Evolutionary conservation across 1,140 invertebrate genomes (phyloP).

Genomic region (Bombus picipes): DNA sequence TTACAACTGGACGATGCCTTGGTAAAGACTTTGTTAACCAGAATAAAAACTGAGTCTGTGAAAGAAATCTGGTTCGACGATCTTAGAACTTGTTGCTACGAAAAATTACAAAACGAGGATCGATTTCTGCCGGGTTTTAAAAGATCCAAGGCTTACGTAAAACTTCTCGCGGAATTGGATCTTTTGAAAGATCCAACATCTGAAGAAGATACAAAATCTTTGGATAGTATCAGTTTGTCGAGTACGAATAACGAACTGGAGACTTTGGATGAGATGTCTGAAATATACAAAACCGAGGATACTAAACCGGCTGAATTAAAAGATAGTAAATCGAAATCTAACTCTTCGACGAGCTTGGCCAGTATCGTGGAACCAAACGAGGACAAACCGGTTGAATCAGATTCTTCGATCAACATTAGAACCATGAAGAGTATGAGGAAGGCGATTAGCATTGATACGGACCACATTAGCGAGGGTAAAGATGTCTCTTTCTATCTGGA

Average conservation of each 20-base stretch:
- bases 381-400: slow-evolving; percentile 52
- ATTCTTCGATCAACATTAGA: slow-evolving; percentile 30
- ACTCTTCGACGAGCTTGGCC: slow-evolving; percentile 62
- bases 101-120: slow-evolving; percentile 86
- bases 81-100: slow-evolving; percentile 88
- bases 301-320: slow-evolving; percentile 32
- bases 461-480: slow-evolving; percentile 66
- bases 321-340: slow-evolving; percentile 67
- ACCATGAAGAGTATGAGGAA: slow-evolving; percentile 62
- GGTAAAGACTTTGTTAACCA: slow-evolving; percentile 85
- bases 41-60: slow-evolving; percentile 86
- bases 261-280: slow-evolving; percentile 69
- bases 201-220: slow-evolving; percentile 84
- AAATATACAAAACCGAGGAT: slow-evolving; percentile 54
- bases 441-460: slow-evolving; percentile 63
- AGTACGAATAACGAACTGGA: slow-evolving; percentile 79
- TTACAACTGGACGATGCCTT: slow-evolving; percentile 87
- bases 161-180: slow-evolving; percentile 90
- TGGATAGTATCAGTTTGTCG: slow-evolving; percentile 82
- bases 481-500: slow-evolving; percentile 72
- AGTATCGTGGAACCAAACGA: slow-evolving; percentile 62
- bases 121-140: slow-evolving; percentile 89
- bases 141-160: slow-evolving; percentile 87
- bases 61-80: slow-evolving; percentile 93
- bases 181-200: slow-evolving; percentile 85